Evolutionary conservation across 2,113 vertebrate genomes (phyloP).

Genomic region (Oxygymnocypris stewartii): DNA sequence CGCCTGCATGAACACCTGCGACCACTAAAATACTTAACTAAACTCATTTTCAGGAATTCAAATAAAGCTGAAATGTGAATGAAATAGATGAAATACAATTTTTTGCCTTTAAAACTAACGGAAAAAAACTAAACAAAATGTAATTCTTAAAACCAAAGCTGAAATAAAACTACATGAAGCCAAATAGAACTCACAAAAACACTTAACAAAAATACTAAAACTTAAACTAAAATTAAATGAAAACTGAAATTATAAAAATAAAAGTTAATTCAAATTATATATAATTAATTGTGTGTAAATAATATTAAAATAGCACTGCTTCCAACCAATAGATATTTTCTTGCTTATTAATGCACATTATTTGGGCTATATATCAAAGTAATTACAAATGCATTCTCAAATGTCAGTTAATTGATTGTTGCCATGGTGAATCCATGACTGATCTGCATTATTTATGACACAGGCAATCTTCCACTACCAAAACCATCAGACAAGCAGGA

Average conservation of each 20-base stretch:
- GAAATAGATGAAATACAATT: too few species aligned
- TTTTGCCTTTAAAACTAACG: too few species aligned
- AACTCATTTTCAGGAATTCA: too few species aligned
- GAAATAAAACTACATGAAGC: too few species aligned
- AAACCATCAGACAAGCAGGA: conserved; percentile 72
- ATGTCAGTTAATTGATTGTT: not conserved
- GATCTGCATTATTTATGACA: not conserved
- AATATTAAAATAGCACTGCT: not conserved
- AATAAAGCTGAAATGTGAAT: too few species aligned
- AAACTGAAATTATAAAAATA: not conserved
- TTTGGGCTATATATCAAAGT: not conserved
- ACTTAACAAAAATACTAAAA: too few species aligned
- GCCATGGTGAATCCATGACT: not conserved
- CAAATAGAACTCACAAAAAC: too few species aligned
- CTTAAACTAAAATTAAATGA: too few species aligned
- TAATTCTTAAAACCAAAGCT: too few species aligned
- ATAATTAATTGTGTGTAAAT: not conserved
- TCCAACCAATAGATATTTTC: not conserved
- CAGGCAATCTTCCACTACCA: conserved; percentile 86
- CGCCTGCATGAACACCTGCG: not conserved
- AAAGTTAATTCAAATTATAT: not conserved
- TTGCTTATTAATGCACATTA: not conserved
- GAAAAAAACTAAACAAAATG: too few species aligned
- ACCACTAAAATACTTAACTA: too few species aligned
- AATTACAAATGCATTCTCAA: not conserved